A percentile compares a stretch with the other conserved stretches of the same genome.
phyloP scores from a whole-genome alignment of 2,888 invertebrate genomes.

The Geophilus truncorum region DNA sequence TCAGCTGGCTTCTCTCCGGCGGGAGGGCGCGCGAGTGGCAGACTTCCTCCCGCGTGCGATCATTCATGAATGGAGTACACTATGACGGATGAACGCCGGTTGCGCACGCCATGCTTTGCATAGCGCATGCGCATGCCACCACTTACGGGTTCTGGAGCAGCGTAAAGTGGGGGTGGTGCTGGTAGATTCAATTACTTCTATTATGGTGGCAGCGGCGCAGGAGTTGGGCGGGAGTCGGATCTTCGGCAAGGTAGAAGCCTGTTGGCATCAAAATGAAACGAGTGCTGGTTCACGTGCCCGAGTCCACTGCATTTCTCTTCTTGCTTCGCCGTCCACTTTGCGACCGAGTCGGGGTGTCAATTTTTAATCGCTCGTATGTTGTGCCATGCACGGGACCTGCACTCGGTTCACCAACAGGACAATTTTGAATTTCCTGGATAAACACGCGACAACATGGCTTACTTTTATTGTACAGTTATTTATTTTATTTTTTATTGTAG shows the following conservation, averaged over 20 bases:
- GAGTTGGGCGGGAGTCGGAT: constrained; percentile 27
- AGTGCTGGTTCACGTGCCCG: not conserved
- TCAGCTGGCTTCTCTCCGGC: not conserved
- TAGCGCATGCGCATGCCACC: constrained; percentile 29
- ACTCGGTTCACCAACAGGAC: not conserved
- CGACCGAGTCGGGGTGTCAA: not conserved
- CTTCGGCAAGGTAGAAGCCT: constrained; percentile 24
- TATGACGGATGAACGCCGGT: constrained; percentile 30
- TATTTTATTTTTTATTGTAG: not conserved
- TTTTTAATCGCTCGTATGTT: not conserved
- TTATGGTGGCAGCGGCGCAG: constrained; percentile 30
- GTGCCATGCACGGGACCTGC: constrained; percentile 14
- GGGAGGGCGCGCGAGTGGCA: not conserved
- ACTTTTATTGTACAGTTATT: no score
- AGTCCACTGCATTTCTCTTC: not conserved
- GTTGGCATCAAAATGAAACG: constrained; percentile 19
- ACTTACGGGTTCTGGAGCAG: constrained; percentile 25
- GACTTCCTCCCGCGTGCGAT: constrained; percentile 29
- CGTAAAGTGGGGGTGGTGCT: constrained; percentile 22
- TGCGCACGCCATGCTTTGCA: constrained; percentile 30
- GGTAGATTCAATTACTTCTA: constrained; percentile 34
- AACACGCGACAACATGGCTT: not conserved
- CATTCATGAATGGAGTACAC: constrained; percentile 34
- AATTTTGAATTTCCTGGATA: not conserved
- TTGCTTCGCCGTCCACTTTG: not conserved